These are phyloP conservation scores for Nebria ingens DNA, from an alignment of 1,140 invertebrate genomes.

Conservation along the genomic window DNA sequence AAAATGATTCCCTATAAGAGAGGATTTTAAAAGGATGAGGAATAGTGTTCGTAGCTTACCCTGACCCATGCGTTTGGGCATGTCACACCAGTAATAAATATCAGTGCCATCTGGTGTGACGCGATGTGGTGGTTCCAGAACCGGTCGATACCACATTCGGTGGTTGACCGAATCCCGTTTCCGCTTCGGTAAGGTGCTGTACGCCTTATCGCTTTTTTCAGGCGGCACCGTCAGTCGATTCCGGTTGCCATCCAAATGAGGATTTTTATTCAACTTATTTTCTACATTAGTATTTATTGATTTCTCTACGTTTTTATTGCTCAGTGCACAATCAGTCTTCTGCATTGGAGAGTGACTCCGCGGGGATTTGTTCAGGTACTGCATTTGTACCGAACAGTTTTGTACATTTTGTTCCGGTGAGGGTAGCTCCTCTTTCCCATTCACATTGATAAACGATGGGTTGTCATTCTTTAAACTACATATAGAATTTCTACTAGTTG, in stretches of 20 bases:
- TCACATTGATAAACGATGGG: conserved; percentile 41
- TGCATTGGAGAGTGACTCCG: not conserved
- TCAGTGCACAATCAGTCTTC: conserved; percentile 17
- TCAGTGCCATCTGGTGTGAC: conserved; percentile 67
- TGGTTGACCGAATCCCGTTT: conserved; percentile 18
- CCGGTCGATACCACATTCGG: conserved; percentile 20
- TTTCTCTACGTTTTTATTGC: conserved; percentile 14
- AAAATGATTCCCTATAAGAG: conserved; percentile 10
- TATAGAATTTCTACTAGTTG: conserved; percentile 3
- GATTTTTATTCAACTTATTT: conserved; percentile 14
- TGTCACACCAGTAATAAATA: conserved; percentile 76
- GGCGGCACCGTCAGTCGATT: conserved; percentile 27
- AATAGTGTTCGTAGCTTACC: conserved; percentile 31
- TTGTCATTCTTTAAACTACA: conserved; percentile 24
- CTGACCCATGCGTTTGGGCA: conserved; percentile 41
- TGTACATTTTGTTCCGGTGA: conserved; percentile 32
- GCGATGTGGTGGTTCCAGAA: conserved; percentile 53
- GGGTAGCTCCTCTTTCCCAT: conserved; percentile 58
- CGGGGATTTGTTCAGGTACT: not conserved
- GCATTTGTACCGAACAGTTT: conserved; percentile 17
- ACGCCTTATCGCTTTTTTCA: conserved; percentile 30
- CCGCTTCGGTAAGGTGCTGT: conserved; percentile 34
- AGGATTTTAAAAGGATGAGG: too few species aligned
- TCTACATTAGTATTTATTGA: conserved; percentile 24
- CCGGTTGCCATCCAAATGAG: conserved; percentile 36